These are phyloP conservation scores for Drosophila obscura DNA, from an alignment of 1,140 invertebrate genomes.

Conservation along the genomic window DNA sequence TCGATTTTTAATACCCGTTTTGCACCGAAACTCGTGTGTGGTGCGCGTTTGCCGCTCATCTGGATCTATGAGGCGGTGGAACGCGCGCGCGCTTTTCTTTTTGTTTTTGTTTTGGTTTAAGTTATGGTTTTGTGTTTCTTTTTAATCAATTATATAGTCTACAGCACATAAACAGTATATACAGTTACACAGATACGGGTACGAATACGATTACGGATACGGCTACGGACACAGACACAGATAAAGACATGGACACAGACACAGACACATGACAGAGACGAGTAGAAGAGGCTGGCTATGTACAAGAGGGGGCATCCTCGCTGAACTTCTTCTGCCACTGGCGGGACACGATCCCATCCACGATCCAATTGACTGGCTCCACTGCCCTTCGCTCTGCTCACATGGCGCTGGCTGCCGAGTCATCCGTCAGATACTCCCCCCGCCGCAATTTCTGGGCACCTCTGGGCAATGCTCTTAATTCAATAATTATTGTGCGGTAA, in stretches of 20 bases:
- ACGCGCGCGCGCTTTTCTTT: conserved; percentile 22
- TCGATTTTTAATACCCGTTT: conserved; percentile 79
- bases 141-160: conserved; percentile 52
- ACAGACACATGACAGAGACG: conserved; percentile 31
- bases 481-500: conserved; percentile 1
- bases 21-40: conserved; percentile 82
- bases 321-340: conserved; percentile 14
- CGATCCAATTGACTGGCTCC: conserved; percentile 42
- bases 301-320: conserved; percentile 58
- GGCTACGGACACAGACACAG: conserved; percentile 7
- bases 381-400: conserved; percentile 28
- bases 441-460: background rate
- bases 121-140: conserved; percentile 12
- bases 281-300: conserved; percentile 58
- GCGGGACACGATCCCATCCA: conserved; percentile 59
- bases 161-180: conserved; percentile 41
- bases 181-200: conserved; percentile 34
- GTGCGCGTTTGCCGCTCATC: conserved; percentile 11
- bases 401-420: conserved; percentile 36
- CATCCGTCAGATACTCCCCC: conserved; percentile 11
- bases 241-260: conserved; percentile 7
- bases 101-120: conserved; percentile 23
- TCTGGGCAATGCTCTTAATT: conserved; percentile 2
- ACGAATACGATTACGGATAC: background rate
- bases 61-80: conserved; percentile 4